Percentiles rank a stretch among this genome's conserved stretches.
Conservation (phyloP, 1,140 invertebrate genomes). For the Vanessa tameamea region DNA sequence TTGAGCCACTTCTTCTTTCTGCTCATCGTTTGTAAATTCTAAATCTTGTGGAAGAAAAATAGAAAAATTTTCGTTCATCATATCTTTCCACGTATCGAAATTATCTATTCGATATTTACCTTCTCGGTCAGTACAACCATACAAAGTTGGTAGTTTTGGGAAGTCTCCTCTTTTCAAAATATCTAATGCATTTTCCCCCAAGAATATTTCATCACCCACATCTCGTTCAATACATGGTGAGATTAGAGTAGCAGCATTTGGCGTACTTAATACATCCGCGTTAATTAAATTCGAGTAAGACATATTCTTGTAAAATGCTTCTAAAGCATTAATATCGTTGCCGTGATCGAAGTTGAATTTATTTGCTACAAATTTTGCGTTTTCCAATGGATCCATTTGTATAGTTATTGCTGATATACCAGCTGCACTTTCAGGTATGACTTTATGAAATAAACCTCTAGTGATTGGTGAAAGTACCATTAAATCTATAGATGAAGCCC, state of each 20-base stretch:
- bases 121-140: conserved; percentile 48
- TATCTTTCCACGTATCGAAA: conserved; percentile 39
- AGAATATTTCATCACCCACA: conserved; percentile 38
- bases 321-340: conserved; percentile 44
- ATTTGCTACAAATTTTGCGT: conserved; percentile 39
- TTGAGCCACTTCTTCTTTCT: conserved; percentile 36
- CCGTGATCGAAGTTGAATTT: conserved; percentile 29
- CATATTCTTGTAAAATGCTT: conserved; percentile 47
- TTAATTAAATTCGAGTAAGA: conserved; percentile 5
- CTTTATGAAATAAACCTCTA: conserved; percentile 49
- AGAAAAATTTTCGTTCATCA: conserved; percentile 45
- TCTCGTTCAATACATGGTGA: conserved; percentile 49
- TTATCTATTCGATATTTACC: conserved; percentile 38
- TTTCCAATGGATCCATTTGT: conserved; percentile 44
- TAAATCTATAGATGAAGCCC: conserved; percentile 43
- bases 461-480: conserved; percentile 44
- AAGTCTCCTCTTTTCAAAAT: conserved; percentile 47
- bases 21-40: conserved; percentile 36
- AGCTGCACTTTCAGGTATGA: conserved; percentile 47
- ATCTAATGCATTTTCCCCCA: conserved; percentile 42
- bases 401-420: conserved; percentile 34
- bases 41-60: conserved; percentile 44
- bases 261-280: not conserved
- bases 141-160: conserved; percentile 43
- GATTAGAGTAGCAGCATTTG: conserved; percentile 37